phyloP scores from a whole-genome alignment of 2,888 invertebrate genomes.

The Torymus auratus region DNA sequence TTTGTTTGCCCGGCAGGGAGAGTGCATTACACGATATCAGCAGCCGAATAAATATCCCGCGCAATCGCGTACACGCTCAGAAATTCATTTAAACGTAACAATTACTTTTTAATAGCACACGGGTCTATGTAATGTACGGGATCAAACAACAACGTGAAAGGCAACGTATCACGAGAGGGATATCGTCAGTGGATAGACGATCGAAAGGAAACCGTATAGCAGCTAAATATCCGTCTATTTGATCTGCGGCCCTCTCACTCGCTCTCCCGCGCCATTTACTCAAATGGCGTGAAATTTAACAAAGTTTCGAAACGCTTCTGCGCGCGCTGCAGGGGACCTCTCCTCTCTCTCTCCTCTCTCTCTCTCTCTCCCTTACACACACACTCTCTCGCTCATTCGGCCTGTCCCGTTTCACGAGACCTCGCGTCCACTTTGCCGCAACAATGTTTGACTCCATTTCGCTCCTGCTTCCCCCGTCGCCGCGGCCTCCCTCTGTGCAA shows the following conservation, averaged over 20 bases:
- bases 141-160: no score
- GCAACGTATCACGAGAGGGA: not conserved
- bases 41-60: no score
- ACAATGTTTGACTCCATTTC: constrained; percentile 64
- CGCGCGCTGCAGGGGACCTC: no score
- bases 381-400: not conserved
- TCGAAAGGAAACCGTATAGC: constrained; percentile 45
- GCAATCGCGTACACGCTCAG: no score
- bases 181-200: constrained; percentile 50
- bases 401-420: not conserved
- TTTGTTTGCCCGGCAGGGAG: not conserved
- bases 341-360: no score
- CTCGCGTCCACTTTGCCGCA: constrained; percentile 35
- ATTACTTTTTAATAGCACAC: no score
- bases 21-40: no score
- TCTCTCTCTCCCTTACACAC: no score
- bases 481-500: not conserved
- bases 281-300: constrained; percentile 74
- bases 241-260: constrained; percentile 63
- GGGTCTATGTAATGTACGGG: no score
- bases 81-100: no score
- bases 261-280: constrained; percentile 64
- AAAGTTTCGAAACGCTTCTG: constrained; percentile 60
- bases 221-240: constrained; percentile 71
- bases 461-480: not conserved